Evolutionary conservation across 1,140 invertebrate genomes (phyloP), one percentile per base, ranked within the genome.

Genomic region (Leguminivora glycinivorella): DNA sequence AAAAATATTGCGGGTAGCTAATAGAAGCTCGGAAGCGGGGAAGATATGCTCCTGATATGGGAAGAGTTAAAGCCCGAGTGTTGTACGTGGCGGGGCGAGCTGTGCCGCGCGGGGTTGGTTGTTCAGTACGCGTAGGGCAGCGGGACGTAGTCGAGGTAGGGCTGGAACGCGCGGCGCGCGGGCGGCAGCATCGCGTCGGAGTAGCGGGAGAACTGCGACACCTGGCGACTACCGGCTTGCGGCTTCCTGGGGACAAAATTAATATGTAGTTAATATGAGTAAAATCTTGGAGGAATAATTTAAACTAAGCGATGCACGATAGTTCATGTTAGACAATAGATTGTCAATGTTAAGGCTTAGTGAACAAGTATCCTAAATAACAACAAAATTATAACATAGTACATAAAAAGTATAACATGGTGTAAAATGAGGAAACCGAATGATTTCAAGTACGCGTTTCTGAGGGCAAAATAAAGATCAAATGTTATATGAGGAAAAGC

Each of bases 11-110:
- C 74, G 83, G 78, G 73, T 78, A 73, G 83, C 75, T 76, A 75
- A 71, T 72, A 72, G 68, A 78, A 90, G 87, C 87, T 88, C 86
- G 84, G 73, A 79, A 87, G 85, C 81, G 72, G 67, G 70, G 68
- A 71, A 73, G 86, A 89, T 89, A 89, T 89, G 89, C 82, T 82
- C 82, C 75, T 81, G 86, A 89, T 89, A 89, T 89, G 88, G 73
- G 77, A 67, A 81, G 73, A 76, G 72, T 86, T 85, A 84, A 85
- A 86, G 84, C 82, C 82, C 76, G 78, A 72, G 68, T 76, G 73
- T 87, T 86, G 81, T 85, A 85, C 78, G 78, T 78, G 73, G 67
- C 70, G 70, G 76, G 78, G 75, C 29, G 26, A n/a, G n/a, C n/a
- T n/a, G n/a, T n/a, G 70, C 71, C 79, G 75, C 79, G 25, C 25